Evolutionary conservation across 2,113 vertebrate genomes (phyloP).

Genomic region (Struthidea cinerea): DNA sequence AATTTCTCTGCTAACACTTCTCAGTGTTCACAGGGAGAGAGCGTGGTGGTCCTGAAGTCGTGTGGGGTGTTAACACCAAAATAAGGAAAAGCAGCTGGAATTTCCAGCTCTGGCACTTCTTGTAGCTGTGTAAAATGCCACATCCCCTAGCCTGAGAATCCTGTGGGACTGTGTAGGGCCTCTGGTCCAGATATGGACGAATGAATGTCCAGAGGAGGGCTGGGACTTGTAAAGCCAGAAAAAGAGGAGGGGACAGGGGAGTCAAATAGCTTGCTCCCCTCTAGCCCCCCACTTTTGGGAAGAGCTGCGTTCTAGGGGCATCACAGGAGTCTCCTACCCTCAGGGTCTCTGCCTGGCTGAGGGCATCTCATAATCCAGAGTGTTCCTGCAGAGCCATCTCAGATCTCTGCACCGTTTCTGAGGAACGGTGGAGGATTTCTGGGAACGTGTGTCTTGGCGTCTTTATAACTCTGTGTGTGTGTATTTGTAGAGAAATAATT

Average conservation of each 20-base stretch:
- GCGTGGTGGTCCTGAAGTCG: fast-evolving
- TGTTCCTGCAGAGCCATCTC: not conserved
- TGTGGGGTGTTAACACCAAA: not conserved
- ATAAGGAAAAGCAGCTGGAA: not conserved
- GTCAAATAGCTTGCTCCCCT: not conserved
- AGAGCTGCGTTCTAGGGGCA: not conserved
- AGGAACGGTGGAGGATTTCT: not conserved
- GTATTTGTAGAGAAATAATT: not conserved
- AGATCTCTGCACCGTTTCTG: not conserved
- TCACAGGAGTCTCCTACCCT: too few species aligned
- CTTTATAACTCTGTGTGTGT: not conserved
- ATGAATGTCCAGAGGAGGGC: not conserved
- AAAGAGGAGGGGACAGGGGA: too few species aligned
- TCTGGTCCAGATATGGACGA: not conserved
- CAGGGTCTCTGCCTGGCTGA: not conserved
- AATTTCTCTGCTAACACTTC: too few species aligned
- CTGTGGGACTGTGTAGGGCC: fast-evolving
- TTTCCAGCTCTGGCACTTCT: not conserved
- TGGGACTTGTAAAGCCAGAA: too few species aligned
- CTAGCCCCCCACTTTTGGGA: not conserved
- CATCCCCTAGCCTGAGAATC: not conserved
- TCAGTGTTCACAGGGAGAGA: too few species aligned
- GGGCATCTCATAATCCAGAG: not conserved
- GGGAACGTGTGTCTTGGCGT: fast-evolving
- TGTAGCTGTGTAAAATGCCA: not conserved